Conservation (phyloP, 1,140 invertebrate species). For the Pemphigus obesinymphae region DNA sequence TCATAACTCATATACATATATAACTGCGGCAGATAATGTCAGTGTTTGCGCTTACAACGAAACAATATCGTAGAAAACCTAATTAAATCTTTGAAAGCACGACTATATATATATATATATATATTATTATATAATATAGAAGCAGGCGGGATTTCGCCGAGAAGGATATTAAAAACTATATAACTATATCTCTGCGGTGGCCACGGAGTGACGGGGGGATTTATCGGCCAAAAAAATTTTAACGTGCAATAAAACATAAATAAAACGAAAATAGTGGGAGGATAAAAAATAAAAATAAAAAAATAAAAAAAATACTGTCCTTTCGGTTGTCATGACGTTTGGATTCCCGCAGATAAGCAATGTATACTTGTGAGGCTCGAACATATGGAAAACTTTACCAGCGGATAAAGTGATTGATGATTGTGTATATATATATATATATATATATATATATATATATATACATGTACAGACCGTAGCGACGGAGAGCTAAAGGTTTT, state of each 20-base stretch:
- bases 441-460: too few relatives aligned
- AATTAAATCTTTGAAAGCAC: not conserved
- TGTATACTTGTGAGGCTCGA: not conserved
- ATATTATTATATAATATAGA: too few relatives aligned
- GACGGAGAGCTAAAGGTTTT: constrained; percentile 24
- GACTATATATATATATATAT: too few relatives aligned
- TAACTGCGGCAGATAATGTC: not conserved
- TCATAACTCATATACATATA: constrained; percentile 1
- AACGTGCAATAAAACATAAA: not conserved
- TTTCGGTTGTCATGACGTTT: not conserved
- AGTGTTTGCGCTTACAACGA: not conserved
- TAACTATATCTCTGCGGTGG: too few relatives aligned
- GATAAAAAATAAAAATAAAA: too few relatives aligned
- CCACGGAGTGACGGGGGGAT: not conserved
- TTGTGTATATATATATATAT: too few relatives aligned
- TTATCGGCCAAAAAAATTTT: not conserved
- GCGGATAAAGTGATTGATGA: constrained; percentile 37
- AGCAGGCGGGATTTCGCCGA: not conserved
- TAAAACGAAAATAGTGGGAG: not conserved
- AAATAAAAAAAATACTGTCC: constrained; percentile 34
- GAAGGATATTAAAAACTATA: too few relatives aligned
- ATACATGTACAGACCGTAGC: not conserved
- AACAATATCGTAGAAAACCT: not conserved
- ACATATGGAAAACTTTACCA: constrained; percentile 35
- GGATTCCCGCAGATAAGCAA: constrained; percentile 35